These are phyloP conservation scores for Drosophila siamana DNA, from an alignment of 2,888 invertebrate species.

Conservation along the genomic window DNA sequence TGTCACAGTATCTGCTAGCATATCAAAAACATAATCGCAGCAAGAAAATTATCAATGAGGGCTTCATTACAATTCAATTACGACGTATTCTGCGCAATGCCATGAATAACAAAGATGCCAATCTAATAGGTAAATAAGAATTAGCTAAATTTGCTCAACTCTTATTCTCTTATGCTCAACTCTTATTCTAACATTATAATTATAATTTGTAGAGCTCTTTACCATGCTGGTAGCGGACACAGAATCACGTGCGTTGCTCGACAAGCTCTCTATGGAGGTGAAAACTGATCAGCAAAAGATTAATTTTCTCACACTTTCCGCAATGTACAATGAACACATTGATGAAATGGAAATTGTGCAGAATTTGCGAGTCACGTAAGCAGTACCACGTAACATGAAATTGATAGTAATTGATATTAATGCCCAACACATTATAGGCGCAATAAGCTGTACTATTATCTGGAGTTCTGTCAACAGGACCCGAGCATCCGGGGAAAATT, in stretches of 20 bases:
- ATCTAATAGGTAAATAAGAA: slow-evolving; percentile 77
- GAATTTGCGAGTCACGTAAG: slow-evolving; percentile 77
- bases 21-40: slow-evolving; percentile 73
- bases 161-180: too few relatives aligned
- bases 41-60: slow-evolving; percentile 71
- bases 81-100: slow-evolving; percentile 81
- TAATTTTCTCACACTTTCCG: slow-evolving; percentile 83
- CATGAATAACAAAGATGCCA: slow-evolving; percentile 81
- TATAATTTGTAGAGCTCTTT: slow-evolving; percentile 74
- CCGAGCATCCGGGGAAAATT: slow-evolving; percentile 80
- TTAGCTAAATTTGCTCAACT: too few relatives aligned
- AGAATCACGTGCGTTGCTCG: slow-evolving; percentile 70
- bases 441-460: slow-evolving; percentile 84
- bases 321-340: slow-evolving; percentile 83
- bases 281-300: slow-evolving; percentile 83
- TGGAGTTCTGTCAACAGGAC: slow-evolving; percentile 84
- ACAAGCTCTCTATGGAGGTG: slow-evolving; percentile 78
- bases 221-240: slow-evolving; percentile 80
- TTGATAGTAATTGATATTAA: not conserved
- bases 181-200: too few relatives aligned
- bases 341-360: slow-evolving; percentile 75
- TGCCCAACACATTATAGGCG: slow-evolving; percentile 68
- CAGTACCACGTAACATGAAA: not conserved
- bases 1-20: slow-evolving; percentile 81
- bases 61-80: slow-evolving; percentile 79